Base-by-base conservation (phyloP, 2,888 invertebrate genomes). In the Quadroppia sp. region DNA sequence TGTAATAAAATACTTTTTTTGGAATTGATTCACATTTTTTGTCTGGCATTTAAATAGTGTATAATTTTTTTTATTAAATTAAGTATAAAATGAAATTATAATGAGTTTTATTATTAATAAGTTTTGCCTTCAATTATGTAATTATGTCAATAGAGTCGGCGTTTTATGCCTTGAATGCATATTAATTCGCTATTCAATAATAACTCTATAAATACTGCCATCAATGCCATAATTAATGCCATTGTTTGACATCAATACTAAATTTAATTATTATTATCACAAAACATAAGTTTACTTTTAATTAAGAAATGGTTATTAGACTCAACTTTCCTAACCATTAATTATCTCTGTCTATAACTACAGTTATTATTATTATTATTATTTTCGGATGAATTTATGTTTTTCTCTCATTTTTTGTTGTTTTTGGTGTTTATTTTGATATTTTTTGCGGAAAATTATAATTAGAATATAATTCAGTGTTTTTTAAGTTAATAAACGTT, bases 181-280 rank as follows among this genome's bases (percentile, higher is more conserved):
- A 28, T 28, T 59, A 59, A 28, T n/a, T 4, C 36, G 36, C 11
- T 45, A 11, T 45, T 15, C 45, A 2, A 7, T 36, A 45, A 15
- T 45, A 11, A 15, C 45, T 36, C 36, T 7, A 36, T 7, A 7
- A 45, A 15, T 45, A 15, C 56, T 59, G 56, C 28, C 56, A 59
- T 59, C 28, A 59, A 59, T 59, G 4, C 56, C 17, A 59, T 59
- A 59, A 59, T 59, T 59, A 59, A 59, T 59, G 56, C 4, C 4
- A 28, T 28, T 20, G 13, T 59, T 50, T 23, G 50, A 50, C 50
- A 50, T 50, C 50, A 50, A 50, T 50, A 50, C 50, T 50, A 50
- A 50, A 20, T 50, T 20, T 45, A 36, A 7, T 36, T 36, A 45
- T 45, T 45, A 45, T n/a, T n/a, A n/a, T n/a, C n/a, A 45, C 45